Evolutionary conservation across 2,888 invertebrate species (phyloP).

Genomic region (Deilephila elpenor): DNA sequence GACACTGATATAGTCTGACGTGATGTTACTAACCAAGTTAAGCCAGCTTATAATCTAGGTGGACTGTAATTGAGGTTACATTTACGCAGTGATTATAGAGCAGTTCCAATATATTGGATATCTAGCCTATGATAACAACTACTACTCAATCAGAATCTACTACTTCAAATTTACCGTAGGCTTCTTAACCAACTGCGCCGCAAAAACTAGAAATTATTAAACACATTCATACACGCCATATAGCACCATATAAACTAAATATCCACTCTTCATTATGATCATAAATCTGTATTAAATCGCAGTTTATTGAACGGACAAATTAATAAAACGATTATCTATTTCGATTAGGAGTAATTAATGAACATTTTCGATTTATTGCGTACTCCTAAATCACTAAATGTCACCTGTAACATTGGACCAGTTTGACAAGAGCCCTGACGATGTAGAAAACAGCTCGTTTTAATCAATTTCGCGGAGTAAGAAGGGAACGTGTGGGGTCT

Average conservation of each 20-base stretch:
- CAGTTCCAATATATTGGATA: too few species aligned
- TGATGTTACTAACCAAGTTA: too few species aligned
- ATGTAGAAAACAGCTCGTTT: conserved; percentile 15
- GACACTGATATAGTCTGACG: too few species aligned
- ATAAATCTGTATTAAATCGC: conserved; percentile 12
- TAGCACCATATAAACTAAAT: background rate
- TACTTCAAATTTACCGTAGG: too few species aligned
- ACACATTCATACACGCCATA: background rate
- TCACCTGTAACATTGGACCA: conserved; percentile 59
- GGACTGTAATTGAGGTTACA: too few species aligned
- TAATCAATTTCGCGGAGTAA: conserved; percentile 26
- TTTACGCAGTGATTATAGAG: too few species aligned
- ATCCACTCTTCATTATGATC: background rate
- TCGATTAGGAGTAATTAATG: conserved; percentile 42
- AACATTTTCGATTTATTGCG: conserved; percentile 58
- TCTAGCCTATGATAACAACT: too few species aligned
- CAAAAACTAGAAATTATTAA: background rate
- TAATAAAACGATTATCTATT: conserved; percentile 47
- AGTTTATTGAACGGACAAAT: conserved; percentile 30
- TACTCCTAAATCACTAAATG: conserved; percentile 60
- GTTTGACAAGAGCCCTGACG: conserved; percentile 40
- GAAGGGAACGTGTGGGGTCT: conserved; percentile 41
- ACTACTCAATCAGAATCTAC: too few species aligned
- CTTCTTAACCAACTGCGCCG: background rate
- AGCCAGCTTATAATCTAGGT: too few species aligned